Evolutionary conservation across 1,140 invertebrate species (phyloP).

Genomic region (Chironomus tepperi): DNA sequence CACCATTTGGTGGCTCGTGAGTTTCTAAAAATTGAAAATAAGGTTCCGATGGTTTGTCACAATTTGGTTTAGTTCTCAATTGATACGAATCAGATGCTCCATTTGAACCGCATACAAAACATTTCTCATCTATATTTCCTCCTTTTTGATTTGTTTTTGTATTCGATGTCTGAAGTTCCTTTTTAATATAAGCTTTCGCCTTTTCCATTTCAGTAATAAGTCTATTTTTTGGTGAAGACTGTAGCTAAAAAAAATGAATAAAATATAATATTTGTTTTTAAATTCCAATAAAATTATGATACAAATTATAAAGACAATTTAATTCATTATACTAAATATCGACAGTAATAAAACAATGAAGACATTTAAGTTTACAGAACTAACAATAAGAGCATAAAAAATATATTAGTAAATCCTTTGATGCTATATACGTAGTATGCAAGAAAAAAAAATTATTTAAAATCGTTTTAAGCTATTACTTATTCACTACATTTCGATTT

Average conservation of each 20-base stretch:
- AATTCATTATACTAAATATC: background rate
- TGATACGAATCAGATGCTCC: slow-evolving; percentile 60
- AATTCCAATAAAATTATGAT: background rate
- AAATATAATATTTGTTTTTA: background rate
- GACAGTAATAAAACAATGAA: background rate
- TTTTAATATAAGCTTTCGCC: slow-evolving; percentile 52
- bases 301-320: no score
- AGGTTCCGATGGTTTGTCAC: slow-evolving; percentile 53
- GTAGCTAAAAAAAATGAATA: background rate
- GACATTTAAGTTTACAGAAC: background rate
- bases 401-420: background rate
- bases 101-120: slow-evolving; percentile 77
- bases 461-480: background rate
- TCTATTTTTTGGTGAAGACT: background rate
- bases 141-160: slow-evolving; percentile 27
- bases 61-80: slow-evolving; percentile 55
- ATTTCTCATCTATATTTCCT: slow-evolving; percentile 42
- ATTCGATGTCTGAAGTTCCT: slow-evolving; percentile 39
- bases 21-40: slow-evolving; percentile 87
- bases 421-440: background rate
- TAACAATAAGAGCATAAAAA: background rate
- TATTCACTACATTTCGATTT: slow-evolving; percentile 3
- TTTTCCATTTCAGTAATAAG: slow-evolving; percentile 46
- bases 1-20: slow-evolving; percentile 68
- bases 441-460: background rate